phyloP scores from a whole-genome alignment of 2,888 invertebrate species.

The Apotomis betuletana region DNA sequence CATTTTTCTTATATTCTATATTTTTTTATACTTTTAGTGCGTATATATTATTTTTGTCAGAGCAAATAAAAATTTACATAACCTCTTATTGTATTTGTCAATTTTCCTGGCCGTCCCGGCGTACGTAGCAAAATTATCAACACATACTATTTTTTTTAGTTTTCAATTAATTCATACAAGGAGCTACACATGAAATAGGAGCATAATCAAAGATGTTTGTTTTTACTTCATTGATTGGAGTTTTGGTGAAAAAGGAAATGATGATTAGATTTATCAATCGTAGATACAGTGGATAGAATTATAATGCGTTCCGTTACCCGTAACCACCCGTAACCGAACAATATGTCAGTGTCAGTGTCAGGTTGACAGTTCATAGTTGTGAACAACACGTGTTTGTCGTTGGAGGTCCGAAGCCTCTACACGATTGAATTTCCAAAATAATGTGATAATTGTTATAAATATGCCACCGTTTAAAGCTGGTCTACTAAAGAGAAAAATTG shows the following conservation, averaged over 20 bases:
- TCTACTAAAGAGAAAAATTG: constrained; percentile 68
- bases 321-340: background rate
- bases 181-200: too few species aligned
- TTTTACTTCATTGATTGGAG: too few species aligned
- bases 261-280: too few species aligned
- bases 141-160: too few species aligned
- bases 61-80: constrained; percentile 37
- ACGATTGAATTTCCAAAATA: constrained; percentile 23
- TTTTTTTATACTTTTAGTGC: constrained; percentile 1
- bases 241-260: too few species aligned
- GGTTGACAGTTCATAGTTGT: constrained; percentile 12
- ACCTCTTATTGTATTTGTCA: constrained; percentile 32
- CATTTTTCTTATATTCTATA: background rate
- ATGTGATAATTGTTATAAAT: constrained; percentile 42
- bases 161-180: too few species aligned
- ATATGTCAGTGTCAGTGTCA: constrained; percentile 21
- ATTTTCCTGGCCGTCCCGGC: constrained; percentile 6
- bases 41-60: constrained; percentile 12
- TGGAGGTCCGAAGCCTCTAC: background rate
- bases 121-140: background rate
- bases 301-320: background rate
- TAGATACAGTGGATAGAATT: too few species aligned
- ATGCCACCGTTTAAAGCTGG: constrained; percentile 76
- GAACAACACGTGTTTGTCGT: constrained; percentile 37
- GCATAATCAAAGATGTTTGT: too few species aligned